Conservation (phyloP, 2,888 invertebrate genomes). For the Nemapogon koenigi region DNA sequence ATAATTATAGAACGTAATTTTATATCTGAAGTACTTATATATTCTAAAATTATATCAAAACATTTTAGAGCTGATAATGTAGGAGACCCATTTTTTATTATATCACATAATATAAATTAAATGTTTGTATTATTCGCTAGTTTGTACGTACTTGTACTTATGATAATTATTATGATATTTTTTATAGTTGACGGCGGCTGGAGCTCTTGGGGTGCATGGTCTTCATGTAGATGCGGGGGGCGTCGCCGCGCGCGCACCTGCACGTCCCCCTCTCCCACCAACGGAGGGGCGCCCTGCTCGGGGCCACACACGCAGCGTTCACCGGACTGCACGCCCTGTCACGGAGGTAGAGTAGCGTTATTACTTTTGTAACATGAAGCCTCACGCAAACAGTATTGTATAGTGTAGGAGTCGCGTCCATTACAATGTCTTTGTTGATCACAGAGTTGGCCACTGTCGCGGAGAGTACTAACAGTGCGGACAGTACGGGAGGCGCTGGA, state of each 20-base stretch:
- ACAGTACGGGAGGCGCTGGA: too few relatives aligned
- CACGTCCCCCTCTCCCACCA: constrained; percentile 88
- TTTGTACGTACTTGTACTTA: not conserved
- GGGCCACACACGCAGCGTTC: constrained; percentile 85
- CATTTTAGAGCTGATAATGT: too few relatives aligned
- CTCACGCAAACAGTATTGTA: not conserved
- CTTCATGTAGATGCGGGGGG: constrained; percentile 86
- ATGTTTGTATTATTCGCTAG: not conserved
- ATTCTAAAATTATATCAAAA: too few relatives aligned
- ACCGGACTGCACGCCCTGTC: constrained; percentile 80
- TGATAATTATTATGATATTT: constrained; percentile 8
- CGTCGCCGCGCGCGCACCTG: constrained; percentile 86
- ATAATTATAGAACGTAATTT: too few relatives aligned
- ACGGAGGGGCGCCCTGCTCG: constrained; percentile 87
- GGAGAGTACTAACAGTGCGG: too few relatives aligned
- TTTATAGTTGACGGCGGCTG: constrained; percentile 92
- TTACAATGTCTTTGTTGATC: too few relatives aligned
- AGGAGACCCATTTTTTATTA: too few relatives aligned
- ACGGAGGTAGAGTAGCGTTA: constrained; percentile 14
- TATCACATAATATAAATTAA: not conserved
- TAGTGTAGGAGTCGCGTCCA: too few relatives aligned
- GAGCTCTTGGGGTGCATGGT: constrained; percentile 91
- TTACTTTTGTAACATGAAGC: not conserved
- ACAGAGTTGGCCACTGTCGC: too few relatives aligned
- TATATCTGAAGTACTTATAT: too few relatives aligned